phyloP scores from a whole-genome alignment of 2,888 invertebrate species.

The Automeris io region DNA sequence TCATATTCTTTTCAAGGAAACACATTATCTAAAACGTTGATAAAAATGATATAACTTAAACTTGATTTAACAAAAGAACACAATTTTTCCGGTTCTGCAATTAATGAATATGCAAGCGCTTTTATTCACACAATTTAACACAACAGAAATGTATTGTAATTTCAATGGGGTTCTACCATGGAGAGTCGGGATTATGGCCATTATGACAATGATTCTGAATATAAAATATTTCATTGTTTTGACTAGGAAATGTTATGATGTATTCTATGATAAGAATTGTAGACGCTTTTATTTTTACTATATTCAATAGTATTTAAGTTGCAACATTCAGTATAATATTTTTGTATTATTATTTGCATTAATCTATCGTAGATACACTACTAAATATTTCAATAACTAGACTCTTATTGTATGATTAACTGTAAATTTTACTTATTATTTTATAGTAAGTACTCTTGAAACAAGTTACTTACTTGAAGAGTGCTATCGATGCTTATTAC shows the following conservation, averaged over 20 bases:
- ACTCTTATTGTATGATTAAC: neutral
- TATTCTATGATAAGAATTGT: too few species aligned
- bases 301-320: neutral
- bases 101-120: slow-evolving; percentile 63
- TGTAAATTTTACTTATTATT: neutral
- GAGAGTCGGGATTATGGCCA: neutral
- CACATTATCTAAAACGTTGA: too few species aligned
- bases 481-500: too few species aligned
- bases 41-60: neutral
- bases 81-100: slow-evolving; percentile 31
- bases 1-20: too few species aligned
- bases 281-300: neutral
- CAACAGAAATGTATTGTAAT: slow-evolving; percentile 58
- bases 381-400: too few species aligned
- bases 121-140: slow-evolving; percentile 57
- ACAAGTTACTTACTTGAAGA: too few species aligned
- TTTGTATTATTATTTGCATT: neutral
- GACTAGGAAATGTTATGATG: too few species aligned
- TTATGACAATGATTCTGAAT: neutral
- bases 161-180: slow-evolving; percentile 49
- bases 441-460: neutral
- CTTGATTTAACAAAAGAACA: neutral
- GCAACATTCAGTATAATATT: neutral
- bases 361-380: too few species aligned
- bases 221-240: neutral